A percentile compares a stretch with the other conserved stretches of the same genome.
These are phyloP conservation scores for Penelope pileata DNA, from an alignment of 2,113 vertebrate genomes.

Conservation along the genomic window DNA sequence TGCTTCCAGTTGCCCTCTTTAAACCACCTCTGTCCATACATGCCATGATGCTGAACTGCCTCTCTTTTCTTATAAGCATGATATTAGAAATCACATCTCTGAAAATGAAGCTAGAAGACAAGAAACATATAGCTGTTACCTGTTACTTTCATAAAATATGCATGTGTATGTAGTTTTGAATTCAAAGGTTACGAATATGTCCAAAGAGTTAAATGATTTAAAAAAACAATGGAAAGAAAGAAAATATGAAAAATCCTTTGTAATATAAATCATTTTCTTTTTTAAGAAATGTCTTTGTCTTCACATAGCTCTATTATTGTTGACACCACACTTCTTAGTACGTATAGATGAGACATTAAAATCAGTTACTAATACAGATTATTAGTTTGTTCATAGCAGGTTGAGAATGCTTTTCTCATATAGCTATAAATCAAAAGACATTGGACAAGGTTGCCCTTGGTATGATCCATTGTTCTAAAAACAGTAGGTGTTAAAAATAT, in stretches of 20 bases:
- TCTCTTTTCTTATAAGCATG: not conserved
- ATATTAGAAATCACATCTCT: not conserved
- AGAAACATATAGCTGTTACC: not conserved
- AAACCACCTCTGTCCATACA: constrained; percentile 34
- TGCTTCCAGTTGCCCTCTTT: constrained; percentile 20
- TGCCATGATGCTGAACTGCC: not conserved
- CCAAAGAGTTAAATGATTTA: not conserved
- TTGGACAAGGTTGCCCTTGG: constrained; percentile 45
- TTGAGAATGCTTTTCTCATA: constrained; percentile 30
- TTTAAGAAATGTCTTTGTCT: not conserved
- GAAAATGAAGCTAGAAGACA: constrained; percentile 8
- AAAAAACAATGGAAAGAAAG: not conserved
- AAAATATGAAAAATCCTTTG: accelerated
- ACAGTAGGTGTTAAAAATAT: constrained; percentile 50
- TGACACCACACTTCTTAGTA: not conserved
- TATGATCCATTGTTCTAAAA: constrained; percentile 65
- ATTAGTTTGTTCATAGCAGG: not conserved
- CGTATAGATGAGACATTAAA: not conserved
- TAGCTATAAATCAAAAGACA: constrained; percentile 55
- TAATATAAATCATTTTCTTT: not conserved
- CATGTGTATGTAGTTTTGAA: not conserved
- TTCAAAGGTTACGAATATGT: not conserved
- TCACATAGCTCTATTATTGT: not conserved
- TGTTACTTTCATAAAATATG: not conserved
- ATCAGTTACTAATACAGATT: constrained; percentile 26